Conservation (phyloP, 2,888 invertebrate genomes). For the Pammene fasciana region DNA sequence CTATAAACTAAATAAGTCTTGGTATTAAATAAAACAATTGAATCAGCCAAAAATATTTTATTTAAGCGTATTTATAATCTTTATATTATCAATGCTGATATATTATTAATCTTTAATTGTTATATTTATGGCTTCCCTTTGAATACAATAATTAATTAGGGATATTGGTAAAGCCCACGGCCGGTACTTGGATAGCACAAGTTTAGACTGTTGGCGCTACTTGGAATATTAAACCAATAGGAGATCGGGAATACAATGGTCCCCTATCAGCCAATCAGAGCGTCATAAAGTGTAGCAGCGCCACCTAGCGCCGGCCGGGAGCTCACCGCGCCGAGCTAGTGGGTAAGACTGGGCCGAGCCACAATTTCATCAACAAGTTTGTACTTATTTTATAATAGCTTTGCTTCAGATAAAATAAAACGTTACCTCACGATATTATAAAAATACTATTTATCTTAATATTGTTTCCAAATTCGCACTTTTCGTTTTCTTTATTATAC, state of each 20-base stretch:
- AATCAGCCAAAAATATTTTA: conserved; percentile 83
- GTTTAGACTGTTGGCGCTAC: neutral
- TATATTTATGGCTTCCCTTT: conserved; percentile 77
- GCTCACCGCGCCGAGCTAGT: conserved; percentile 56
- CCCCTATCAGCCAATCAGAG: conserved; percentile 17
- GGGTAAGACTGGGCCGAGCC: conserved; percentile 71
- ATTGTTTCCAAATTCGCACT: conserved; percentile 72
- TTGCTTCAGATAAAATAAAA: conserved; percentile 64
- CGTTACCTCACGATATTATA: conserved; percentile 69
- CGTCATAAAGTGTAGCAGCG: neutral
- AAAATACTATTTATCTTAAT: conserved; percentile 75
- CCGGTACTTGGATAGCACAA: conserved; percentile 13
- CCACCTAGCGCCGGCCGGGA: conserved; percentile 17
- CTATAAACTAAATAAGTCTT: conserved; percentile 2
- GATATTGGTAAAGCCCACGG: conserved; percentile 33
- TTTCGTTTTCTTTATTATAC: conserved; percentile 53
- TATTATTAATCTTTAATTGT: conserved; percentile 81
- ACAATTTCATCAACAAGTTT: conserved; percentile 67
- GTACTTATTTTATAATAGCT: conserved; percentile 73
- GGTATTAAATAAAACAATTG: conserved; percentile 65
- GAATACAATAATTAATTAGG: conserved; percentile 53
- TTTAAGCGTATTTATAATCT: conserved; percentile 84
- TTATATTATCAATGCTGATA: conserved; percentile 82
- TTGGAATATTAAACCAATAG: conserved; percentile 1
- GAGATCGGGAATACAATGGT: neutral